Evolutionary conservation across 1,140 invertebrate genomes (phyloP).

Genomic region (Himalopsyche phryganea): DNA sequence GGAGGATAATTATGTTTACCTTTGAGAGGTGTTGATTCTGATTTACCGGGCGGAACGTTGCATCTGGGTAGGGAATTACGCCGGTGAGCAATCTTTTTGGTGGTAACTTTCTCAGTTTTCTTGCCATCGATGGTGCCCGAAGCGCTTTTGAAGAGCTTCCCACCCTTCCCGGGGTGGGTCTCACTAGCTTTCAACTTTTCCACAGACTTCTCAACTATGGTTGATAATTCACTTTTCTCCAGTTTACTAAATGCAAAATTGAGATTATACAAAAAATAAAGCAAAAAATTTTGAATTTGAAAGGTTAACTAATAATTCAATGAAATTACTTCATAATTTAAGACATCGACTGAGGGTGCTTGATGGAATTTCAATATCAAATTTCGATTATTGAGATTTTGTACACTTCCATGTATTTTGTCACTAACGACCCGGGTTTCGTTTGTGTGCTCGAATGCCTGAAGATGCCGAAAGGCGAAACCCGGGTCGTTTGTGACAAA

Average conservation of each 20-base stretch:
- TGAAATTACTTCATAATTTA: too few species aligned
- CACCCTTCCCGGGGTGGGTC: slow-evolving; percentile 17
- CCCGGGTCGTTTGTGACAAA: too few species aligned
- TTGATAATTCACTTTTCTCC: slow-evolving; percentile 19
- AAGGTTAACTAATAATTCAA: too few species aligned
- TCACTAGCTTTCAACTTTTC: slow-evolving; percentile 25
- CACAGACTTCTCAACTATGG: slow-evolving; percentile 2
- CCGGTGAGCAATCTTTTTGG: slow-evolving; percentile 27
- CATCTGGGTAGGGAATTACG: slow-evolving; percentile 26
- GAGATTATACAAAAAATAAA: not conserved
- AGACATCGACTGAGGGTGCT: too few species aligned
- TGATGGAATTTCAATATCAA: too few species aligned
- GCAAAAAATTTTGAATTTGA: too few species aligned
- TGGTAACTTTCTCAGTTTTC: slow-evolving; percentile 11
- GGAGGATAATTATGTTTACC: too few species aligned
- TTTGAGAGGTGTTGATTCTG: slow-evolving; percentile 15
- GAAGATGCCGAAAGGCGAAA: too few species aligned
- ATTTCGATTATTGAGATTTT: too few species aligned
- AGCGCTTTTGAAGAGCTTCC: slow-evolving; percentile 29
- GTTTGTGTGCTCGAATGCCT: too few species aligned
- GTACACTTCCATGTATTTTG: too few species aligned
- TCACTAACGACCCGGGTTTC: too few species aligned
- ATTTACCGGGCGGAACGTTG: slow-evolving; percentile 9
- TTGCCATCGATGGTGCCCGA: slow-evolving; percentile 24
- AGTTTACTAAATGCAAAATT: slow-evolving; percentile 23